Evolutionary conservation across 2,888 invertebrate species (phyloP), one percentile per base, ranked within the genome.

Genomic region (Tenthredo livida): DNA sequence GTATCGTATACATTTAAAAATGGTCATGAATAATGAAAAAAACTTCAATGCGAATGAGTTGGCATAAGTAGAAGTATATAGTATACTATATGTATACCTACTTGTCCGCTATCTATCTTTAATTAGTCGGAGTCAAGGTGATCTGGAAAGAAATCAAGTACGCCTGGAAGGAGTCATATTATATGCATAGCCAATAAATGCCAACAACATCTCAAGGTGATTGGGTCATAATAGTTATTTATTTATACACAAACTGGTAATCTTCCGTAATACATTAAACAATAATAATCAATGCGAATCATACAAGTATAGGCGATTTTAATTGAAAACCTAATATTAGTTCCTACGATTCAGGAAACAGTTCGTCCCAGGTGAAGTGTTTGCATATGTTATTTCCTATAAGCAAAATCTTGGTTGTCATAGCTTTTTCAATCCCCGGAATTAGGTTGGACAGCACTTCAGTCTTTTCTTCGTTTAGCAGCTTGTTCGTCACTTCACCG

Each of bases 291-390:
- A 21, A 25, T 61, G 25, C 25, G 25, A 25, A 25, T 61, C 25
- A 25, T 61, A 21, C 7, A 2, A 9, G 58, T 21, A 21, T 61
- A 25, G 2, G 25, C 10, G 61, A 12, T 61, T 61, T 21, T 61
- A 12, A 25, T 21, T 33, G 1, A 7, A 67, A 33, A 17, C 15
- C 17, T 33, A 10, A 33, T 61, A 33, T 17, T 33, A 33, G 33
- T 33, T 4, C 2, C 67, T 67, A 67, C 29, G 33, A 73, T 43
- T 21, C 73, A 25, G 73, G 73, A 47, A 73, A 73, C 15, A 73
- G 47, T 73, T 73, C 73, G n/a, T 73, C 43, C 9, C 6, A 73
- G 21, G 40, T 43, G 6, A 73, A 73, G 43, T 73, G 43, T 73
- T 21, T 40, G 25, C 73, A 73, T 43, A 73, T 3, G 43, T 40